Base-by-base conservation (phyloP, 2,797 vertebrate genomes). In the Alca torda region DNA sequence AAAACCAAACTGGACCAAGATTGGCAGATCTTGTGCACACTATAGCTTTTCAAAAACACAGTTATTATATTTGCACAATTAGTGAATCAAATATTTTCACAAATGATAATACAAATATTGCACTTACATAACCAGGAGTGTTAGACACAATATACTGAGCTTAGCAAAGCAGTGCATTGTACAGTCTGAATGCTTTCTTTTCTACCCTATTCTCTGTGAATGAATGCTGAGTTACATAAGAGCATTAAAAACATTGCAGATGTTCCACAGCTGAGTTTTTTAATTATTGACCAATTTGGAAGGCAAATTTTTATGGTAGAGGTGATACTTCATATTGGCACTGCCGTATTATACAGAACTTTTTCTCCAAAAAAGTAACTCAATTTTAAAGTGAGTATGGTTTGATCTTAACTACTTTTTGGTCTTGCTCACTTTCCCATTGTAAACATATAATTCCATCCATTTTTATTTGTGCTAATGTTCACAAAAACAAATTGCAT, bases 401-500 rank as follows among this genome's bases (percentile, higher is more conserved):
- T 37, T 92, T 93, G 26, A 28, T 72, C 39, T 77, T 72, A 68
- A 57, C 33, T 50, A 16, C 6, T 1, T 69, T 90, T 89, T 57
- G 35, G 25, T 4, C 46, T 94, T 90, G n/a, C 51, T 81, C 50
- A 59, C 39, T 89, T 61, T 94, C 28, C 33, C 19, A 25, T 54
- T 78, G 46, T 31, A 76, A 91, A 78, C 33, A 12, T 53, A 74
- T 31, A 8, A 61, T 84, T 88, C 46, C 12, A 10, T 90, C 43
- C 75, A 59, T 30, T 84, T 94, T 88, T 90, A 76, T 86, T 96
- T 90, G 30, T 84, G 43, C 21, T 86, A 68, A 76, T 76, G 28
- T 84, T 90, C 87, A 82, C 24, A 59, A 76, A 90, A 94, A 60
- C 28, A 83, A 69, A 86, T 73, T 59, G 21, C 19, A 9, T 88